phyloP scores from a whole-genome alignment of 53 echinoderm and acorn worm species.

The Glandiceps talaboti region DNA sequence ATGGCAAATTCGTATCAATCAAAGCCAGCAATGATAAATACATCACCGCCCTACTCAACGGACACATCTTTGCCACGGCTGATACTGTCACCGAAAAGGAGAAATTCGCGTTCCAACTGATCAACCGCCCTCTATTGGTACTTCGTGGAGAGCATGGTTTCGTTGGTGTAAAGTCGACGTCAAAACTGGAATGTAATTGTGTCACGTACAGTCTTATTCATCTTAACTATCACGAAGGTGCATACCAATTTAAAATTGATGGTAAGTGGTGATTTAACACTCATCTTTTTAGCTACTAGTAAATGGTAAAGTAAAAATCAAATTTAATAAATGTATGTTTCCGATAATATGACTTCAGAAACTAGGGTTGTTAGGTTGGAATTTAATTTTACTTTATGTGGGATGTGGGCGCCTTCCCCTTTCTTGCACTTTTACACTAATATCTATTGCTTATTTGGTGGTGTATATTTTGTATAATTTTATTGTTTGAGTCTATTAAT shows the following conservation, averaged over 20 bases:
- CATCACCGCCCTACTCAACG: slow-evolving; percentile 42
- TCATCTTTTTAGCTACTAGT: too few species aligned
- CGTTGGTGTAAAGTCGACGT: slow-evolving; percentile 35
- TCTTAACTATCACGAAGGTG: slow-evolving; percentile 48
- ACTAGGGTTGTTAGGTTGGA: too few species aligned
- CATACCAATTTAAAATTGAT: slow-evolving; percentile 20
- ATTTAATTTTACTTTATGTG: too few species aligned
- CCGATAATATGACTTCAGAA: too few species aligned
- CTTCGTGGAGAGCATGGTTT: slow-evolving; percentile 79
- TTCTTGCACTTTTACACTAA: too few species aligned
- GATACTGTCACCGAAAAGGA: slow-evolving; percentile 17
- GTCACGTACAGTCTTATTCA: slow-evolving; percentile 59
- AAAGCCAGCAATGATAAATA: slow-evolving; percentile 56
- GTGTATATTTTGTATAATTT: too few species aligned
- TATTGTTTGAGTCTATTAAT: too few species aligned
- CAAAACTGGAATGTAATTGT: slow-evolving; percentile 54
- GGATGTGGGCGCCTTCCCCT: too few species aligned
- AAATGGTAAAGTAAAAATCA: too few species aligned
- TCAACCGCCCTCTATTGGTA: slow-evolving; percentile 87
- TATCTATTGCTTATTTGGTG: too few species aligned
- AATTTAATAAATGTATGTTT: too few species aligned
- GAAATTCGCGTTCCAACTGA: slow-evolving; percentile 70
- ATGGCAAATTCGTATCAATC: slow-evolving; percentile 26
- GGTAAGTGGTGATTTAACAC: too few species aligned
- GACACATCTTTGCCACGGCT: slow-evolving; percentile 37